Percentiles rank a stretch among this genome's conserved stretches.
These are phyloP conservation scores for Heliocidaris tuberculata DNA, from an alignment of 35 echinoderm and acorn worm genomes.

Conservation along the genomic window DNA sequence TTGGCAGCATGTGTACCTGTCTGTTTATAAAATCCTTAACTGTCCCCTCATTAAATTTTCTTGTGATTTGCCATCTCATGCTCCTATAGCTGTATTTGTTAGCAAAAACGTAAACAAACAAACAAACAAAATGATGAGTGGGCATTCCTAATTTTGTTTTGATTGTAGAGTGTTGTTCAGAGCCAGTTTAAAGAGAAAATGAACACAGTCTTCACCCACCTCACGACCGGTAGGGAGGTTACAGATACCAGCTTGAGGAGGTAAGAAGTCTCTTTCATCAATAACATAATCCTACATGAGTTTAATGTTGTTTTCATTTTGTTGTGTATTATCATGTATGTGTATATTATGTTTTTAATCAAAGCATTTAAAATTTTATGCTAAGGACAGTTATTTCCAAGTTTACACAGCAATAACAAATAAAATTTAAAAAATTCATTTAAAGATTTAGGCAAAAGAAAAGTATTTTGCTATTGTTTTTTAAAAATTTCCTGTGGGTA, in stretches of 20 bases:
- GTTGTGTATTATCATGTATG: too few relatives aligned
- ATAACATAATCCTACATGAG: neutral
- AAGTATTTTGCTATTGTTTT: too few relatives aligned
- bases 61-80: neutral
- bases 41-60: neutral
- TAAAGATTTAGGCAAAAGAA: too few relatives aligned
- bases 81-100: neutral
- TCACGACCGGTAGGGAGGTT: constrained; percentile 66
- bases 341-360: too few relatives aligned
- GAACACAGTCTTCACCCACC: constrained; percentile 86
- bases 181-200: constrained; percentile 99
- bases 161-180: constrained; percentile 87
- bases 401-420: too few relatives aligned
- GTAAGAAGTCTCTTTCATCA: constrained; percentile 45
- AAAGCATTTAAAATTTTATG: too few relatives aligned
- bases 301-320: neutral
- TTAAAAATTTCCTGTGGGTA: too few relatives aligned
- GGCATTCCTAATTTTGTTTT: neutral
- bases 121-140: neutral
- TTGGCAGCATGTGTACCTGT: too few relatives aligned
- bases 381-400: too few relatives aligned
- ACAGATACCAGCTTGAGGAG: constrained; percentile 91
- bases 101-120: neutral
- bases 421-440: too few relatives aligned
- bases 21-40: too few relatives aligned